A percentile compares a stretch with the other conserved stretches of the same genome.
Conservation (phyloP, 2,888 invertebrate species). For the Acronicta aceris region DNA sequence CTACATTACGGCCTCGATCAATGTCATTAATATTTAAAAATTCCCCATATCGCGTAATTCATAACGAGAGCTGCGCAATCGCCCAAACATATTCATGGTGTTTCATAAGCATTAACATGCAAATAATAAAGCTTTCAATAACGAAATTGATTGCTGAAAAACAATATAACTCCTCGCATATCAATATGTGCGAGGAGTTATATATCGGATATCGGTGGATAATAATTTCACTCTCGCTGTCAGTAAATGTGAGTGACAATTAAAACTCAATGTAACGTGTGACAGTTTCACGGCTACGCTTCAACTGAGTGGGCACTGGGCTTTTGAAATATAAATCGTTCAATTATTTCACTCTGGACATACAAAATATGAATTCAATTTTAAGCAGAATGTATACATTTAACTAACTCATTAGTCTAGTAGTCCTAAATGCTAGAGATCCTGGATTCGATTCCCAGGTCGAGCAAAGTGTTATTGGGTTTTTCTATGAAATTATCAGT, state of each 20-base stretch:
- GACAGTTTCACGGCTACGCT: slow-evolving; percentile 7
- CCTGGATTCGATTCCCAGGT: no score
- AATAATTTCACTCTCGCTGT: slow-evolving; percentile 3
- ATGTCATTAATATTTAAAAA: not conserved
- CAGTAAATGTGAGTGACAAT: slow-evolving; percentile 2
- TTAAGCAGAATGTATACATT: no score
- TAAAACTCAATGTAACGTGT: slow-evolving; percentile 5
- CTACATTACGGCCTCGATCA: not conserved
- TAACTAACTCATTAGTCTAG: no score
- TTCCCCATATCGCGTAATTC: not conserved
- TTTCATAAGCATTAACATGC: not conserved
- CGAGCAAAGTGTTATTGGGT: no score
- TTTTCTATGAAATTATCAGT: no score
- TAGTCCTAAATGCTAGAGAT: no score
- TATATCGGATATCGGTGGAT: not conserved
- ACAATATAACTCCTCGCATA: not conserved
- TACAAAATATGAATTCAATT: no score
- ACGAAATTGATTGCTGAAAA: not conserved
- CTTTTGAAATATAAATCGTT: no score
- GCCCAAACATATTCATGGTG: not conserved
- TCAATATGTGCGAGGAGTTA: no score
- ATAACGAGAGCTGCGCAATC: not conserved
- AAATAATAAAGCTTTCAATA: not conserved
- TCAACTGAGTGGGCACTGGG: not conserved
- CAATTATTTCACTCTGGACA: no score